These are phyloP conservation scores for Ctenopoma multispine DNA, from an alignment of 2,797 vertebrate genomes.

Conservation along the genomic window DNA sequence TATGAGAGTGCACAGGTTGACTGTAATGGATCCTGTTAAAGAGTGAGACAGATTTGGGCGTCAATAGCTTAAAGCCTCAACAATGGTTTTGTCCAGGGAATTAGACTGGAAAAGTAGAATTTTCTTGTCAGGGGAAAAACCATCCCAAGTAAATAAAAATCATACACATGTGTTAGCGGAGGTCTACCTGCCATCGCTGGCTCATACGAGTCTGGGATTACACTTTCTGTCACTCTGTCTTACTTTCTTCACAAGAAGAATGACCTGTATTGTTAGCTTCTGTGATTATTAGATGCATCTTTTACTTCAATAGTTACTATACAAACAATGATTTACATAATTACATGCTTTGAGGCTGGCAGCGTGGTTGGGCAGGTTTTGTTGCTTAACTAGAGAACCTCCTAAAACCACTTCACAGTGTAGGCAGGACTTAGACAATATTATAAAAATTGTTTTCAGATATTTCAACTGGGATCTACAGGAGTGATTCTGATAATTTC, in stretches of 20 bases:
- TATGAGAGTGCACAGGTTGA: conserved; percentile 61
- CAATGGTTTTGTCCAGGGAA: conserved; percentile 59
- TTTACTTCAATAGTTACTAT: conserved; percentile 53
- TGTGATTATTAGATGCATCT: conserved; percentile 43
- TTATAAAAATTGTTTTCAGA: conserved; percentile 20
- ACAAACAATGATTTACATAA: conserved; percentile 75
- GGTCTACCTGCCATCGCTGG: conserved; percentile 27
- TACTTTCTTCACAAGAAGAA: conserved; percentile 31
- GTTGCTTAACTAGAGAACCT: conserved; percentile 54
- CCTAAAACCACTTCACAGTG: conserved; percentile 64
- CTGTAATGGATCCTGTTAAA: conserved; percentile 58
- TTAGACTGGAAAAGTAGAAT: too few relatives aligned
- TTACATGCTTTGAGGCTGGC: conserved; percentile 59
- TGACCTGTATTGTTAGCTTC: conserved; percentile 45
- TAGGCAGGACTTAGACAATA: conserved; percentile 21
- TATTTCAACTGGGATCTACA: conserved; percentile 10
- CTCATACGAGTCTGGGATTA: conserved; percentile 38
- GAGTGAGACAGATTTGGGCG: conserved; percentile 28
- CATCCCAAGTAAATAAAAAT: conserved; percentile 11
- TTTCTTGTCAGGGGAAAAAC: too few relatives aligned
- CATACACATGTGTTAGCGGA: not conserved
- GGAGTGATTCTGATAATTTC: conserved; percentile 36
- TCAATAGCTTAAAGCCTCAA: conserved; percentile 36
- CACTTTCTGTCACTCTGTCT: conserved; percentile 12
- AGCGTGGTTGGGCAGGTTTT: conserved; percentile 43